Base-by-base conservation (phyloP, 2,113 vertebrate species). In the Panurus biarmicus region DNA sequence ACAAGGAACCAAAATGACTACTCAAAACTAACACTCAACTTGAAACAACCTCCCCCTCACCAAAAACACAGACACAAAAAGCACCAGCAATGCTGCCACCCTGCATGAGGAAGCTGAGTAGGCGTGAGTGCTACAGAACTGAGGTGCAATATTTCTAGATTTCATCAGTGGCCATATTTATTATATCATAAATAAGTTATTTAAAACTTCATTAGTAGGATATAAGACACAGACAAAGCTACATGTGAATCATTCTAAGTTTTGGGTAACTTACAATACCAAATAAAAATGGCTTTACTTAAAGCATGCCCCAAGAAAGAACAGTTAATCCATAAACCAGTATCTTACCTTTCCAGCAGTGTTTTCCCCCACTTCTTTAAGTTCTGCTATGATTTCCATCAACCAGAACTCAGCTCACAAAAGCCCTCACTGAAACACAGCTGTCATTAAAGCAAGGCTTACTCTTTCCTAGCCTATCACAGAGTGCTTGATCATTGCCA, bases 101-200 rank as follows among this genome's bases (percentile, higher is more conserved):
- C 5, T 1, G 18, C 3, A 0, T 1, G 9, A 40, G 20, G 5
- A 16, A 51, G 11, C 19, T 2, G 3, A 58, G n/a, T 8, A 22
- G 6, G 6, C 17, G 6, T 8, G 9, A 70, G 9, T 4, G 54
- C 58, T 35, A 6, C 25, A 33, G 38, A 25, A 26, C 36, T 3
- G 1, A 3, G 13, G 6, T 62, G 2, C 16, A 66, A 5, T 7
- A 7, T 6, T 77, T 71, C 12, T 35, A 47, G 7, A 85, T 28
- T 11, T 60, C 35, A 47, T 3, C 14, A 15, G 6, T 28, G 11
- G 7, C 5, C 13, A 38, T 70, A 18, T 10, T 11, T 29, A 21
- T 4, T 2, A 17, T 15, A 36, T 3, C 5, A 12, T 36, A 25
- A 62, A 31, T 21, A 35, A 47, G 79, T n/a, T 18, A 24, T 1